Conservation (phyloP, 2,797 vertebrate genomes). For the Enteromius anoplus region DNA sequence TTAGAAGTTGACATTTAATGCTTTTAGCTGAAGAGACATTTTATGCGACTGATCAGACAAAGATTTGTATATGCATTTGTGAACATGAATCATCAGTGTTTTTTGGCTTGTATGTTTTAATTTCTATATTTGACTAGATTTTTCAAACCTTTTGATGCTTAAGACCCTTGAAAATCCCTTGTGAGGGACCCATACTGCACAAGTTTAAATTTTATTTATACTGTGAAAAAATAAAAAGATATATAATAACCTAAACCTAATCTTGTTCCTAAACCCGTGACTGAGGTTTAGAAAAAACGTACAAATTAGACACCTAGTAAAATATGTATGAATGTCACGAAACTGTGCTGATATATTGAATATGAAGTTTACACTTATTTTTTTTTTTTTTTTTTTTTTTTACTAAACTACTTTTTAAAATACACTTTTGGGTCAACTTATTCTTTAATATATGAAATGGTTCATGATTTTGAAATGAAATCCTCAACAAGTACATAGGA, state of each 20-base stretch:
- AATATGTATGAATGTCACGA: too few relatives aligned
- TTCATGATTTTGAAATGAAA: background rate
- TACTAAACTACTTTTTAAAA: background rate
- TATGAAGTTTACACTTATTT: too few relatives aligned
- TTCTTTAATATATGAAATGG: background rate
- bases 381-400: too few relatives aligned
- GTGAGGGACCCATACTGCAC: background rate
- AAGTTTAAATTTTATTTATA: background rate
- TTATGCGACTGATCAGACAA: background rate
- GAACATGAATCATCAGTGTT: background rate
- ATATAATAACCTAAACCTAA: too few relatives aligned
- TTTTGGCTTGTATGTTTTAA: background rate
- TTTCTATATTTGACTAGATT: background rate
- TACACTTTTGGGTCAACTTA: background rate
- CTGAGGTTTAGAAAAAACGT: too few relatives aligned
- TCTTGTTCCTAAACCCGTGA: too few relatives aligned
- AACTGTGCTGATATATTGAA: too few relatives aligned
- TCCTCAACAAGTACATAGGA: background rate
- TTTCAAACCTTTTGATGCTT: background rate
- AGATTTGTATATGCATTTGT: background rate
- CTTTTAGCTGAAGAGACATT: background rate
- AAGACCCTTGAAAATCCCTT: background rate
- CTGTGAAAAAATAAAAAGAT: background rate
- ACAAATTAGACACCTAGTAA: too few relatives aligned
- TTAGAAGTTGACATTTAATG: background rate